Evolutionary conservation across 2,113 vertebrate genomes (phyloP), one percentile per base, ranked within the genome.

Genomic region (Notothenia coriiceps): DNA sequence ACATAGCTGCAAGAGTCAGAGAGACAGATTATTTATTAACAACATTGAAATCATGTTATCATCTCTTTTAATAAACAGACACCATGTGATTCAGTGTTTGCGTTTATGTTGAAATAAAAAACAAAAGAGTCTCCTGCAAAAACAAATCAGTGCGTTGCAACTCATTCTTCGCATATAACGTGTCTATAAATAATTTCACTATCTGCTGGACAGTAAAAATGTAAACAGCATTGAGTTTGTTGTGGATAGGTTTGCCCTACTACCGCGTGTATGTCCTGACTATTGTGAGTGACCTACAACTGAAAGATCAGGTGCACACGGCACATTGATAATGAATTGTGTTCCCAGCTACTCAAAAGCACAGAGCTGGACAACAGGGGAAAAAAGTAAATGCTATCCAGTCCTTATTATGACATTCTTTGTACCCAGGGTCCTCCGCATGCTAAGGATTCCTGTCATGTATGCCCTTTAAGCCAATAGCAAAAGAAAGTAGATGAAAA

Each of bases 1-100:
- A 99, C 93, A 91, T 99, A 99, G 90, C 98, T 99, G 94, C 55
- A 94, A 92, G 59, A 90, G 10, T 0, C 12, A 87, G 11, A 84
- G 64, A 86, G 49, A 80, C 29, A 83, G 65, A 74, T 2, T 29
- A 5, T 40, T 83, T 72, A 79, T 65, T 50, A 33, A 11, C 17
- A 49, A 73, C 35, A 46, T 70, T 57, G 8, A 10, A 83, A 47
- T 55, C 10, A 72, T 52, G 59, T 63, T 22, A 61, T 77, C 51
- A 70, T 54, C 44, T 46, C 14, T n/a, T 51, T 15, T 6, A 74
- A 63, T 4, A 49, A 57, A 80, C 15, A 79, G 25, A 49, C 22
- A 49, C 8, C 10, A 60, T 25, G 47, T 1, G n/a, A 1, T 1
- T 59, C 44, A 10, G 15, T 0, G 22, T 33, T 3, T 29, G 4